These are phyloP conservation scores for Dufourea novaeangliae DNA, from an alignment of 1,140 invertebrate species.

Conservation along the genomic window DNA sequence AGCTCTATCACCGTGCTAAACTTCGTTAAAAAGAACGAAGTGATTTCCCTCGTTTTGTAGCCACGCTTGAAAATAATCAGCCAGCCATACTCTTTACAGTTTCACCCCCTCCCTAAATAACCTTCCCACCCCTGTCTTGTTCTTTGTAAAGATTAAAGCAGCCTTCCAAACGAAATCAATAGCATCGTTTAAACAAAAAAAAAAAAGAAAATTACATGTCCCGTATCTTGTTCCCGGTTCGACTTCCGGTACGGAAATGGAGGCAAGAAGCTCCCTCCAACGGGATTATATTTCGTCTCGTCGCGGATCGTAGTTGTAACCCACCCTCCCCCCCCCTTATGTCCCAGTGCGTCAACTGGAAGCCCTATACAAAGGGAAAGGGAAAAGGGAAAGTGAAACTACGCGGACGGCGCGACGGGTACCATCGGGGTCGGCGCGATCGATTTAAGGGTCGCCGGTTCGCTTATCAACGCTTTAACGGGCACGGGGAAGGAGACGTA, in stretches of 20 bases:
- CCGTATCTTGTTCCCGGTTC: conserved; percentile 18
- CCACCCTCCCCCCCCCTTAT: conserved; percentile 7
- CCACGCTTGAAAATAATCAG: no score
- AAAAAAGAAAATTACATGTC: not conserved
- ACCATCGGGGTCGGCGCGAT: conserved; percentile 39
- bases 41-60: no score
- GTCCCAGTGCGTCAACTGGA: conserved; percentile 25
- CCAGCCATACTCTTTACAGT: no score
- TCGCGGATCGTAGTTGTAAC: not conserved
- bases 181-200: not conserved
- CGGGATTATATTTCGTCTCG: conserved; percentile 53
- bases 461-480: conserved; percentile 6
- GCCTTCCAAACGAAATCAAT: no score
- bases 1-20: no score
- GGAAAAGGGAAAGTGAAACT: conserved; percentile 39
- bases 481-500: no score
- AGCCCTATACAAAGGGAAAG: conserved; percentile 38
- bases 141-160: no score
- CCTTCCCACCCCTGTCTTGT: no score
- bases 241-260: conserved; percentile 34
- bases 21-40: no score
- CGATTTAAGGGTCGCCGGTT: conserved; percentile 44
- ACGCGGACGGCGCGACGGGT: not conserved
- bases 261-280: conserved; percentile 32
- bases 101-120: no score